phyloP scores from a whole-genome alignment of 2,113 vertebrate genomes.

The Colossoma macropomum region DNA sequence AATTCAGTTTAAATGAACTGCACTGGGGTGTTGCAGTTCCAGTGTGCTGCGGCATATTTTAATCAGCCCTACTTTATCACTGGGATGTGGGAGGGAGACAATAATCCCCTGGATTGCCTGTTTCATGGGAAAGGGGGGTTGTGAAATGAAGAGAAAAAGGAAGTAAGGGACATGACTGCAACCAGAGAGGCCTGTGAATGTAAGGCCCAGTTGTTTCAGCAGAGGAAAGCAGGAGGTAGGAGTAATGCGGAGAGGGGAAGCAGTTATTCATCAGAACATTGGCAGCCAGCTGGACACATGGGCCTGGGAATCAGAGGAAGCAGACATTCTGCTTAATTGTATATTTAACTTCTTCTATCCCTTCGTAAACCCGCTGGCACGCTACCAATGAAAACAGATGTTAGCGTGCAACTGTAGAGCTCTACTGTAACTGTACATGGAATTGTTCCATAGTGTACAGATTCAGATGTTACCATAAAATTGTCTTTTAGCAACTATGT shows the following conservation, averaged over 20 bases:
- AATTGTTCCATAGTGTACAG: constrained; percentile 34
- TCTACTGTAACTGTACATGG: constrained; percentile 9
- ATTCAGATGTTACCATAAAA: constrained; percentile 29
- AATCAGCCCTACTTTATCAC: constrained; percentile 12
- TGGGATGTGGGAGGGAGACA: not conserved
- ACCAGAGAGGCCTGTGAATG: constrained; percentile 53
- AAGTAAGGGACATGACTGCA: constrained; percentile 42
- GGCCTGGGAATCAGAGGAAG: constrained; percentile 42
- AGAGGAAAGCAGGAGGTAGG: constrained; percentile 24
- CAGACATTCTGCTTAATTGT: constrained; percentile 32
- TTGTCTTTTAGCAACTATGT: not conserved
- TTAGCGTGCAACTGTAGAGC: constrained; percentile 10
- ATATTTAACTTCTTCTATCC: not conserved
- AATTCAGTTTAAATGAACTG: too few species aligned
- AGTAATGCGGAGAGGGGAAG: constrained; percentile 25
- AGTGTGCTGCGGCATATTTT: not conserved
- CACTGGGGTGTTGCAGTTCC: not conserved
- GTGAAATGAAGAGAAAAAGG: constrained; percentile 40
- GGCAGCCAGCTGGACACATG: constrained; percentile 48
- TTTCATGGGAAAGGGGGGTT: constrained; percentile 26
- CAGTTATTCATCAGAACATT: constrained; percentile 41
- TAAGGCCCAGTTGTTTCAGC: constrained; percentile 25
- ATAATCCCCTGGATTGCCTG: constrained; percentile 13
- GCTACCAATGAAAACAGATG: constrained; percentile 41
- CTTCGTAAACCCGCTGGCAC: constrained; percentile 19